These are phyloP conservation scores for Hydrolagus affinis DNA, from an alignment of 2,113 vertebrate genomes.

Conservation along the genomic window DNA sequence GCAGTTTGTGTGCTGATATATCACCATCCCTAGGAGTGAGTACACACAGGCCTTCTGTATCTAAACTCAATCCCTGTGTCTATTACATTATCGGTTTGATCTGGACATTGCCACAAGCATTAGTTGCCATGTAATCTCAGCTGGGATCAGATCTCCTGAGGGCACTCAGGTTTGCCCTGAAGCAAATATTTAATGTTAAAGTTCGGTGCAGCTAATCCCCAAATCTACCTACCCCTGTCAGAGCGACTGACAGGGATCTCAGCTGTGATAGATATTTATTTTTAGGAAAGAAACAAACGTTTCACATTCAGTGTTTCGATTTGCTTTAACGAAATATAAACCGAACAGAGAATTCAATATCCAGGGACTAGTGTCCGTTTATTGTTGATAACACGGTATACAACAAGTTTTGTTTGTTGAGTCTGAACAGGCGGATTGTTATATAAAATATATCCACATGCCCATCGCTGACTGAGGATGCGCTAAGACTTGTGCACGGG, in stretches of 20 bases:
- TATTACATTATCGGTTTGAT: neutral
- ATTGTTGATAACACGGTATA: neutral
- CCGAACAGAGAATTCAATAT: neutral
- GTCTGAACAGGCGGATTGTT: neutral
- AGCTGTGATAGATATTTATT: too few species aligned
- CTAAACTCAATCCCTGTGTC: neutral
- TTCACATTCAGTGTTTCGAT: neutral
- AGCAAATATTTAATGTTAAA: neutral
- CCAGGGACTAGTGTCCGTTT: neutral
- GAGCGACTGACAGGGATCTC: too few species aligned
- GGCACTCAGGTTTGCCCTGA: neutral
- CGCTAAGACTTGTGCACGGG: too few species aligned
- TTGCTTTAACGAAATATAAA: neutral
- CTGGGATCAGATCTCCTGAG: too few species aligned
- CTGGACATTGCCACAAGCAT: neutral
- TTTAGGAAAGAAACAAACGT: neutral
- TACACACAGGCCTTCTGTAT: too few species aligned
- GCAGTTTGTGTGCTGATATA: too few species aligned
- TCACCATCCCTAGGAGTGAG: too few species aligned
- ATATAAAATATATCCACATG: too few species aligned
- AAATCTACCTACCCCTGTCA: too few species aligned
- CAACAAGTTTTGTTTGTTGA: neutral
- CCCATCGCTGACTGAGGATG: too few species aligned
- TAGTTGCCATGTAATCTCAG: neutral
- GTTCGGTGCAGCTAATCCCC: neutral